Evolutionary conservation across 1,140 invertebrate genomes (phyloP).

Genomic region (Meloidogyne floridensis): DNA sequence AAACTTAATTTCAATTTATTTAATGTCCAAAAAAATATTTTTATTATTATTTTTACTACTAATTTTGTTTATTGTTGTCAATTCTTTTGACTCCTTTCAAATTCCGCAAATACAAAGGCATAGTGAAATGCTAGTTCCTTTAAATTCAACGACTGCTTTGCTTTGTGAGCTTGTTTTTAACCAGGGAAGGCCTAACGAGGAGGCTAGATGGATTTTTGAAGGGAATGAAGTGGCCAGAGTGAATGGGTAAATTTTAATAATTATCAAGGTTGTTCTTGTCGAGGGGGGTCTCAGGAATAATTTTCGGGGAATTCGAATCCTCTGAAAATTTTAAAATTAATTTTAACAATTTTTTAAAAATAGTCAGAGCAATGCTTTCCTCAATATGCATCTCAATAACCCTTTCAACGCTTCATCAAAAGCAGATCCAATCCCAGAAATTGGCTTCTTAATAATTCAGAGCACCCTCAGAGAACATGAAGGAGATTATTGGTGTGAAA

Average conservation of each 20-base stretch:
- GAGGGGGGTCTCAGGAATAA: too few species aligned
- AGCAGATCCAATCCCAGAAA: conserved; percentile 21
- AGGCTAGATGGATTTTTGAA: conserved; percentile 28
- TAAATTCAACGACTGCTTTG: conserved; percentile 26
- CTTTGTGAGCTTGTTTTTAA: conserved; percentile 30
- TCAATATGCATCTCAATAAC: not conserved
- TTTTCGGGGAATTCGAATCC: too few species aligned
- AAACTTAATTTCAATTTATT: conserved; percentile 13
- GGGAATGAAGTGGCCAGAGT: conserved; percentile 28
- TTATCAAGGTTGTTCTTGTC: too few species aligned
- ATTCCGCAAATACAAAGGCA: conserved; percentile 11
- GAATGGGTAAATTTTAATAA: conserved; percentile 6
- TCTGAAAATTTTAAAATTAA: not conserved
- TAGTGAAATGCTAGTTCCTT: conserved; percentile 27
- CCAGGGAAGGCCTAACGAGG: not conserved
- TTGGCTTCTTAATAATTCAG: conserved; percentile 26
- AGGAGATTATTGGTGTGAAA: conserved; percentile 32
- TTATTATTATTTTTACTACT: not conserved
- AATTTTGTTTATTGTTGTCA: conserved; percentile 5
- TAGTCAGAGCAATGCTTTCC: conserved; percentile 17
- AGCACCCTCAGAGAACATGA: conserved; percentile 19
- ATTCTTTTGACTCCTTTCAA: conserved; percentile 7
- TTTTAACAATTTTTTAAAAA: not conserved
- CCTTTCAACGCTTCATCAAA: not conserved
- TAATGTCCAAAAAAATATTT: conserved; percentile 2